Base-by-base conservation (phyloP, 2,113 vertebrate species). In the Accipiter cooperii region DNA sequence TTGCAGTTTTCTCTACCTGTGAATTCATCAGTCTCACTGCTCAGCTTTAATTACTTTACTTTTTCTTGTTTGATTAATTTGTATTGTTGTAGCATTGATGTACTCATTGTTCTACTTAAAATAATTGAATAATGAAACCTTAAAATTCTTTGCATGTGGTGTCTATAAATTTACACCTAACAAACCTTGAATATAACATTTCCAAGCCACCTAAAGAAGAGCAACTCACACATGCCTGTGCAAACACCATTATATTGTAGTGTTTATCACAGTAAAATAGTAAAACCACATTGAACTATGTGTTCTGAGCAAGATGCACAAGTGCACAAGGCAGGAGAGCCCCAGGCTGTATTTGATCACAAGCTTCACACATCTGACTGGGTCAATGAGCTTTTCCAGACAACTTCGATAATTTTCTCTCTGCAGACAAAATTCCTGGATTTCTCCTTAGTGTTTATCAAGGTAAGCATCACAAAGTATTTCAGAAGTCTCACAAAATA, bases 201-300 rank as follows among this genome's bases (percentile, higher is more conserved):
- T 68, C 57, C 49, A 76, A 79, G 58, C 60, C 78, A 94, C 71
- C 64, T 95, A 93, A 92, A 96, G 91, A 92, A 92, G 71, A 94
- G 80, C 70, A 89, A 76, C 18, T 44, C 58, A 79, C 74, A 90
- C 49, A 84, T 93, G 76, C 95, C 95, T 96, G 79, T 94, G 95
- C 84, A 98, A 97, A 96, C 83, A 96, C 87, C 74, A 66, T 95
- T 94, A 90, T 94, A 34, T 75, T 95, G 61, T 84, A 95, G 96
- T 92, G 54, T 93, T 96, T 97, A 91, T 97, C 93, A 24, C 61
- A 95, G 93, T 95, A 96, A 93, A 98, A 82, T 83, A 88, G 94
- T 24, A 54, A 54, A 54, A 54, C 9, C 28, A 29, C 86, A 96
- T 57, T 70, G 66, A 63, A 58, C 85, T 69, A 16, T 33, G 65